phyloP scores from a whole-genome alignment of 2,888 invertebrate species.

The Carterocephalus palaemon region DNA sequence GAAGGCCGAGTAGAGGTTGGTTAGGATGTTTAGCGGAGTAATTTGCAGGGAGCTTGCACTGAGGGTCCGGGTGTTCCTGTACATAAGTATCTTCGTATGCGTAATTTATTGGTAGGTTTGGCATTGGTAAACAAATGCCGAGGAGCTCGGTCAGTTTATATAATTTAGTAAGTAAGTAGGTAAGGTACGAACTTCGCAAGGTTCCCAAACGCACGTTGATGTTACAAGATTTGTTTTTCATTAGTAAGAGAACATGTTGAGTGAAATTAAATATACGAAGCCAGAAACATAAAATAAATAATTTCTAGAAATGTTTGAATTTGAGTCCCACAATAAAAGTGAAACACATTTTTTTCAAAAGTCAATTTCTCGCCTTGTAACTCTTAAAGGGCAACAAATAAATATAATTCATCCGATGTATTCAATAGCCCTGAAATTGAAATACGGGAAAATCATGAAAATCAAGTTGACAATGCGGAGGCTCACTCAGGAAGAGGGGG shows the following conservation, averaged over 20 bases:
- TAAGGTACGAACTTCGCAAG: too few relatives aligned
- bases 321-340: too few relatives aligned
- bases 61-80: background rate
- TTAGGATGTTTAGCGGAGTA: conserved; percentile 29
- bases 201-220: too few relatives aligned
- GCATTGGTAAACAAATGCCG: background rate
- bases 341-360: too few relatives aligned
- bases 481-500: conserved; percentile 35
- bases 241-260: too few relatives aligned
- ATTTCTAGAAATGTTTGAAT: too few relatives aligned
- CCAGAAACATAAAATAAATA: too few relatives aligned
- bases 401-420: conserved; percentile 11
- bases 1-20: conserved; percentile 36
- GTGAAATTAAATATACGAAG: too few relatives aligned
- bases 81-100: conserved; percentile 1
- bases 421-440: conserved; percentile 34
- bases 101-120: background rate
- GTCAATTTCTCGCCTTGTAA: conserved; percentile 6
- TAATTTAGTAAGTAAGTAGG: too few relatives aligned
- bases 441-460: conserved; percentile 51
- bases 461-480: conserved; percentile 46
- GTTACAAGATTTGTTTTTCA: too few relatives aligned
- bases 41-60: conserved; percentile 37
- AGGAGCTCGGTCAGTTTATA: too few relatives aligned
- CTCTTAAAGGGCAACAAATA: conserved; percentile 15